Conservation (phyloP, 1,140 invertebrate species). For the Wiebesia pumilae region DNA sequence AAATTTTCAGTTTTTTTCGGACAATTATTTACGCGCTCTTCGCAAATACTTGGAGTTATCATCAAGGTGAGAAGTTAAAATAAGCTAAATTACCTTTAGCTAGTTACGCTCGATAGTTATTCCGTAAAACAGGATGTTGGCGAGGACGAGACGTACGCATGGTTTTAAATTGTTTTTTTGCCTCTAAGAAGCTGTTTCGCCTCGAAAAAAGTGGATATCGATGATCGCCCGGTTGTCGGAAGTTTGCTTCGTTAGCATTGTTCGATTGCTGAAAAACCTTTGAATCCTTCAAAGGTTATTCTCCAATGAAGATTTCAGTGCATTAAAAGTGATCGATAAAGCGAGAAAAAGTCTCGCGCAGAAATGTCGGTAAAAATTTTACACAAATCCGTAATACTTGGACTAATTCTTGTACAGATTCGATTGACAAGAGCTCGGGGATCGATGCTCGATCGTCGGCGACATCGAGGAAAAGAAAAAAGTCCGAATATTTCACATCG, state of each 20-base stretch:
- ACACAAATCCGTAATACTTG: background rate
- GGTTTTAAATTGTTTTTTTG: background rate
- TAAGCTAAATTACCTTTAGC: background rate
- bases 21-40: too few species aligned
- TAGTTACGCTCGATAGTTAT: background rate
- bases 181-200: background rate
- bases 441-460: conserved; percentile 33
- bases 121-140: background rate
- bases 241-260: background rate
- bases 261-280: background rate
- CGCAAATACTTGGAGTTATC: too few species aligned
- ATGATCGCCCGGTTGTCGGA: background rate
- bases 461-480: conserved; percentile 17
- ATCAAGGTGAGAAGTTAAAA: too few species aligned
- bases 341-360: conserved; percentile 3
- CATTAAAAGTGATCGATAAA: conserved; percentile 1
- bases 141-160: background rate
- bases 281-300: background rate
- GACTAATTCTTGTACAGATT: conserved; percentile 14
- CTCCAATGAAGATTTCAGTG: conserved; percentile 24
- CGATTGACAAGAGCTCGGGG: conserved; percentile 15
- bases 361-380: conserved; percentile 44
- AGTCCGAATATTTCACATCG: conserved; percentile 5
- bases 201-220: background rate
- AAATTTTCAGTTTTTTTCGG: too few species aligned